Base-by-base conservation (phyloP, 2,797 vertebrate species). In the Chromis chromis region DNA sequence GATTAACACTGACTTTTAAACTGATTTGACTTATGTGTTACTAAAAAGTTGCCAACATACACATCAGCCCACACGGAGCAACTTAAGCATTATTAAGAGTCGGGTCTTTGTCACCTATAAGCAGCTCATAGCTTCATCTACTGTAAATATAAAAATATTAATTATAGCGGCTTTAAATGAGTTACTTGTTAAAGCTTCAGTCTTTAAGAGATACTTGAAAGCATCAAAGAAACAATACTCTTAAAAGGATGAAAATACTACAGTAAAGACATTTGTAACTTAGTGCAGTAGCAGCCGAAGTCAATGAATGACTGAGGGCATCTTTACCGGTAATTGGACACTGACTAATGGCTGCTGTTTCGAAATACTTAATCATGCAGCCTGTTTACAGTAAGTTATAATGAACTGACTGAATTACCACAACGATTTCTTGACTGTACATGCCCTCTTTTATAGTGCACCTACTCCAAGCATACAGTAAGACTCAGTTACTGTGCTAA, bases 301-400 rank as follows among this genome's bases (percentile, higher is more conserved):
- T 60, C 42, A 66, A 8, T 36, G 14, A 56, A 22, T 66, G 25
- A 22, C 54, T 31, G 31, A 50, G 22, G 19, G 6, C 36, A 13
- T 9, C 48, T 54, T 74, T 6, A 22, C 36, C 55, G 19, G 78
- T n/a, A 55, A 63, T 21, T 71, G 39, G 54, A 48, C 42, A 58
- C 50, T 74, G 68, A 81, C 46, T 75, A 68, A 78, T 72, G 42
- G 60, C 27, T 42, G 52, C 27, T 42, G 14, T 77, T 81, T 79
- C 25, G 56, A 68, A 70, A 40, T 70, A 44, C 65, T 70, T 49
- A 42, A 52, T 62, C 28, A 59, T 46, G 48, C 7, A 9, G 42
- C 70, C 44, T 64, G 36, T 46, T 53, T 57, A 10, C 13, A 50
- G 49, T 49, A 54, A 69, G n/a, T 40, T 73, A 65, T 39, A 27